Conservation (phyloP, 2,113 vertebrate species). For the Phalacrocorax pelagicus region DNA sequence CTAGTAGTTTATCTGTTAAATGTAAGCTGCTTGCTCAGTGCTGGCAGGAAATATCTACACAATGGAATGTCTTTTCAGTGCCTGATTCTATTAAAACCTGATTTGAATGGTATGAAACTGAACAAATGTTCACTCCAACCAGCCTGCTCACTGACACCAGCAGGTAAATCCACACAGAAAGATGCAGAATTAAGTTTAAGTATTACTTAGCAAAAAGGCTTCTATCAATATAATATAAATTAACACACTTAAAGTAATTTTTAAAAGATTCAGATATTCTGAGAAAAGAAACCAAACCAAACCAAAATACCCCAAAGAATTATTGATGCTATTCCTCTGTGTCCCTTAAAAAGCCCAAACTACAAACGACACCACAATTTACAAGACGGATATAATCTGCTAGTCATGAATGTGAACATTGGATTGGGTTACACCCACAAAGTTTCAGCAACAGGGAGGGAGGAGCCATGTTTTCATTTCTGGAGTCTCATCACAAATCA, state of each 20-base stretch:
- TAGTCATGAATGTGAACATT: not conserved
- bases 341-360: not conserved
- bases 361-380: not conserved
- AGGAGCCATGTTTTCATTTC: slow-evolving; percentile 6
- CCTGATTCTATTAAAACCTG: not conserved
- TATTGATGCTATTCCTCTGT: not conserved
- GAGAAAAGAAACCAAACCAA: not conserved
- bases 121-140: not conserved
- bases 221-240: not conserved
- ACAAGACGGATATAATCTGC: not conserved
- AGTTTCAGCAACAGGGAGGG: not conserved
- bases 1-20: not conserved
- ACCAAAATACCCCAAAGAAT: not conserved
- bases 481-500: not conserved
- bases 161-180: not conserved
- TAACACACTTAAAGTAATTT: not conserved
- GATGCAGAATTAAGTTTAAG: not conserved
- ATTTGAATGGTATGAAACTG: not conserved
- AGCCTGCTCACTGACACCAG: not conserved
- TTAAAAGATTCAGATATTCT: not conserved
- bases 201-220: not conserved
- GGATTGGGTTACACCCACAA: not conserved
- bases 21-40: not conserved
- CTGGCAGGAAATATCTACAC: not conserved
- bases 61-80: not conserved